Percentiles rank a stretch among this genome's conserved stretches.
These are phyloP conservation scores for Trachymyrmex cornetzi DNA, from an alignment of 1,140 invertebrate genomes.

Conservation along the genomic window DNA sequence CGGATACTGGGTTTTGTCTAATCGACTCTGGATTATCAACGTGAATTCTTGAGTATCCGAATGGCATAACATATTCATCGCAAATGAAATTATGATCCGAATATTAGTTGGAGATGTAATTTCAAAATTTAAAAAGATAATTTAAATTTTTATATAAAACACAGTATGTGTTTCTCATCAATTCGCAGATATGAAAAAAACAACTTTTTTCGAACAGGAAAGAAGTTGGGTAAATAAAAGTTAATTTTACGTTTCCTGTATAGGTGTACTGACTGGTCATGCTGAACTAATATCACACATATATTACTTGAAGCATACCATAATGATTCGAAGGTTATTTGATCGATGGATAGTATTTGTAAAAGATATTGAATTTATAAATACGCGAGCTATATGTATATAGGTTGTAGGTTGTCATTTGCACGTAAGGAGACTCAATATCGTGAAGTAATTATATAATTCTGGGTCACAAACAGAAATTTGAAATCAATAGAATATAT, in stretches of 20 bases:
- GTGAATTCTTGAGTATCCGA: neutral
- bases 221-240: neutral
- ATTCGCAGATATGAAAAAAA: neutral
- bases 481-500: neutral
- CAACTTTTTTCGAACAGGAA: neutral
- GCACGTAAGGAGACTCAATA: neutral
- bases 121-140: neutral
- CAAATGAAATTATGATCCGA: neutral
- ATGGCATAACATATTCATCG: neutral
- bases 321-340: conserved; percentile 34
- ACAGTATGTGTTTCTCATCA: neutral
- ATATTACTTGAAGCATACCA: neutral
- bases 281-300: conserved; percentile 17
- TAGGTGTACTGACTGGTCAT: too few relatives aligned
- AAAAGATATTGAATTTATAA: conserved; percentile 25
- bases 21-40: neutral
- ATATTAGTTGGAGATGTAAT: neutral
- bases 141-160: neutral
- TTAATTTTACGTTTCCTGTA: neutral
- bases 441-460: conserved; percentile 27
- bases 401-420: neutral
- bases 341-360: conserved; percentile 4
- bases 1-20: neutral
- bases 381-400: neutral
- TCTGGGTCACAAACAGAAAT: neutral